Evolutionary conservation across 2,113 vertebrate species (phyloP).

Genomic region (Salvelinus fontinalis): DNA sequence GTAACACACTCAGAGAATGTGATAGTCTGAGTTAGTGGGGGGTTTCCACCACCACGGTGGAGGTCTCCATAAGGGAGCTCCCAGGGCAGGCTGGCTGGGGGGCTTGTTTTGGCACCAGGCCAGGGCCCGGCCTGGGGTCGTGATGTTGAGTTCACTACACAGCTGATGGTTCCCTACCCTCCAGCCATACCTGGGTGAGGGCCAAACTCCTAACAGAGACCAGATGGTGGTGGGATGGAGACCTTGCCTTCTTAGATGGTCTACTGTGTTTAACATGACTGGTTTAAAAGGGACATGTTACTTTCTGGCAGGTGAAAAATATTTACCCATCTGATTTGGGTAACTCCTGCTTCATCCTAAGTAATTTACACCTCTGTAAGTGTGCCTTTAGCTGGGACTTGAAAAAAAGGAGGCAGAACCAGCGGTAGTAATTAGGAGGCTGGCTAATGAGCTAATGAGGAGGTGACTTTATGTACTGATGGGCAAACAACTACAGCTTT

Average conservation of each 20-base stretch:
- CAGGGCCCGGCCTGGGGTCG: constrained; percentile 37
- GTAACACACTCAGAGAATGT: constrained; percentile 29
- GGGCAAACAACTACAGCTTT: too few species aligned
- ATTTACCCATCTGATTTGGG: constrained; percentile 59
- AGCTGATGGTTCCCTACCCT: constrained; percentile 67
- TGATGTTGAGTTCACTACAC: constrained; percentile 40
- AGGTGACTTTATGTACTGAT: too few species aligned
- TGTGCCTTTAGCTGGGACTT: too few species aligned
- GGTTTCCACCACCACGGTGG: constrained; percentile 26
- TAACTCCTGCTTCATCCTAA: constrained; percentile 30
- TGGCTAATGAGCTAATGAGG: too few species aligned
- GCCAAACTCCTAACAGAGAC: constrained; percentile 68
- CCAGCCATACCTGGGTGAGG: constrained; percentile 60
- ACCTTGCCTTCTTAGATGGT: constrained; percentile 44
- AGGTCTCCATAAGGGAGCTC: constrained; percentile 45
- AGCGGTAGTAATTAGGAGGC: too few species aligned
- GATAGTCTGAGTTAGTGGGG: constrained; percentile 39
- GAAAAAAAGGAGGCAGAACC: too few species aligned
- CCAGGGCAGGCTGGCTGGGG: constrained; percentile 29
- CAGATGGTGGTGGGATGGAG: constrained; percentile 61
- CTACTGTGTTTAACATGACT: constrained; percentile 51
- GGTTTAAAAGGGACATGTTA: constrained; percentile 48
- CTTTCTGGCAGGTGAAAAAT: constrained; percentile 56
- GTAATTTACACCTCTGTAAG: too few species aligned
- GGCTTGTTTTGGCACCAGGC: constrained; percentile 63